These are phyloP conservation scores for Condylura cristata DNA, from an alignment of 2,113 vertebrate species.

Conservation along the genomic window DNA sequence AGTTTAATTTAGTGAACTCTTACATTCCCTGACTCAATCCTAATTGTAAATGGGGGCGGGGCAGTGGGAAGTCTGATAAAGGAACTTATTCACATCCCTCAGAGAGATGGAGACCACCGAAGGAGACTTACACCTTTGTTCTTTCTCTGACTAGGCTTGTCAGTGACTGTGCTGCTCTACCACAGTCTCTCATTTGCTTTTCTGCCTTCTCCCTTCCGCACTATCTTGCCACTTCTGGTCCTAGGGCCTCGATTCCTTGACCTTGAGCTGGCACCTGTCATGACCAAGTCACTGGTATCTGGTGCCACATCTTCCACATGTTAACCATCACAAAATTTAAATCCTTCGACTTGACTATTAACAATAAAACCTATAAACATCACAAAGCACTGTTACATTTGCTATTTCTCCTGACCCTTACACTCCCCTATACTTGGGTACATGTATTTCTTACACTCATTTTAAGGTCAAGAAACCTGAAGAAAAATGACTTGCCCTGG, in stretches of 20 bases:
- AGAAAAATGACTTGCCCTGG: not conserved
- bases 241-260: not conserved
- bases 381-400: not conserved
- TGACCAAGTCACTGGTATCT: not conserved
- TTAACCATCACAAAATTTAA: not conserved
- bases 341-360: slow-evolving; percentile 3
- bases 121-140: not conserved
- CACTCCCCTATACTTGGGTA: not conserved
- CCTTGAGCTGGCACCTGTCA: not conserved
- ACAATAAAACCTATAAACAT: not conserved
- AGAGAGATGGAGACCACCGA: not conserved
- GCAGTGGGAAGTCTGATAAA: not conserved
- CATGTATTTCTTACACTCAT: not conserved
- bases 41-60: not conserved
- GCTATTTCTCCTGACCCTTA: not conserved
- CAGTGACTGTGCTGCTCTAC: not conserved
- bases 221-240: not conserved
- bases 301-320: not conserved
- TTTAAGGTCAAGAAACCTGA: slow-evolving; percentile 13
- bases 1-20: not conserved
- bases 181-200: not conserved
- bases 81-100: not conserved
- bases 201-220: not conserved
- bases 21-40: not conserved
- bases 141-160: not conserved